phyloP scores from a whole-genome alignment of 1,140 invertebrate genomes.

The Drosophila nebulosa region DNA sequence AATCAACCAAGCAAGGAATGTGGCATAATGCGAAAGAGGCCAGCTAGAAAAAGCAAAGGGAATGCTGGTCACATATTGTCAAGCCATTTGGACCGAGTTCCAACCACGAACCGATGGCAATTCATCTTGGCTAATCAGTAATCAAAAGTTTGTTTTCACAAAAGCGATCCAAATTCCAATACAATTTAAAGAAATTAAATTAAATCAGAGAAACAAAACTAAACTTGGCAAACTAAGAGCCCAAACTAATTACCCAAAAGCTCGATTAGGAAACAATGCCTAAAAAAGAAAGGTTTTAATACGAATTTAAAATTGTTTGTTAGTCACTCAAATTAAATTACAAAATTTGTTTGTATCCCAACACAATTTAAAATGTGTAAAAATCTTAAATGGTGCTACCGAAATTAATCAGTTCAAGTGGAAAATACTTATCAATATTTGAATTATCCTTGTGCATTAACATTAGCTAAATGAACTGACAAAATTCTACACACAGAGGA shows the following conservation, averaged over 20 bases:
- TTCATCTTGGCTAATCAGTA: slow-evolving; percentile 28
- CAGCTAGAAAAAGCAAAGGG: slow-evolving; percentile 5
- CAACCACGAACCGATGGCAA: neutral
- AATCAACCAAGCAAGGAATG: slow-evolving; percentile 48
- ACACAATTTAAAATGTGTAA: neutral
- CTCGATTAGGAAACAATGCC: too few species aligned
- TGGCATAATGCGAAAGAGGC: slow-evolving; percentile 8
- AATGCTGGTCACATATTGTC: slow-evolving; percentile 46
- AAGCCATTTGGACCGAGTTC: slow-evolving; percentile 33
- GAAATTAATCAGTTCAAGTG: slow-evolving; percentile 43
- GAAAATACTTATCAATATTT: slow-evolving; percentile 51
- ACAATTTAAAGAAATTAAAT: too few species aligned
- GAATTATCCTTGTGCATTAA: slow-evolving; percentile 24
- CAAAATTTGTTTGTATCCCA: too few species aligned
- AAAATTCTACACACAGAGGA: slow-evolving; percentile 31
- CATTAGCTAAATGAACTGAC: slow-evolving; percentile 65
- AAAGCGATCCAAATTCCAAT: neutral
- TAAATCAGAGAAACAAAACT: too few species aligned
- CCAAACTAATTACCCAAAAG: too few species aligned
- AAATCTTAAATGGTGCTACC: neutral
- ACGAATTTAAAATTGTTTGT: too few species aligned
- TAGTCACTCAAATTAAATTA: too few species aligned
- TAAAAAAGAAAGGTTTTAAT: too few species aligned
- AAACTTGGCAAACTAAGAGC: too few species aligned
- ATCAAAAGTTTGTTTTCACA: slow-evolving; percentile 5